Evolutionary conservation across 92 coral and sea anemone genomes (phyloP), one percentile per base, ranked within the genome.

Genomic region (Metridium senile): DNA sequence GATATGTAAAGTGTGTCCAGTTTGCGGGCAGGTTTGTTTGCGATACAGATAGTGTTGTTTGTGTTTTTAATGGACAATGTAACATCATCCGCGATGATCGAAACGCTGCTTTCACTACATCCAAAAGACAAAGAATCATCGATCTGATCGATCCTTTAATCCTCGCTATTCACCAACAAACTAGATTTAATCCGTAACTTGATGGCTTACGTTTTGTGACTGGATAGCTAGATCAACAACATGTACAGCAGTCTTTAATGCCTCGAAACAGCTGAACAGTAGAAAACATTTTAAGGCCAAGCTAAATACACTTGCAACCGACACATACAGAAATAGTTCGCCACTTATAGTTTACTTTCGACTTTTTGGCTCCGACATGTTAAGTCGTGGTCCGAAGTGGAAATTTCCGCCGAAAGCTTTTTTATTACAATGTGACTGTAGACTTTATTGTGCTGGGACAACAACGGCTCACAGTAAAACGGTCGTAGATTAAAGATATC

Each of bases 381-480:
- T 74, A 74, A 74, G 80, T 39, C 81, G 75, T 75, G 68, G 20
- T 58, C 74, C 86, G 71, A 86, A 86, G 90, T 81, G 86, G 86
- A 71, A 61, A 75, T 83, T 86, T 86, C 90, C 90, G 90, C 86
- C 56, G 26, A 57, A 63, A 61, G 86, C 82, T 58, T 46, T 45
- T 63, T 57, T 11, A 68, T 69, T 70, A 70, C 86, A 81, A 79
- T 81, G 70, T 31, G 68, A 83, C 78, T 70, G 83, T 76, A 77
- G 28, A 83, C 81, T 10, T 6, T 35, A 73, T 73, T 73, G 78
- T 73, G 53, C 35, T 73, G 11, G 22, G 18, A 28, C 21, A 73
- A 33, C 63, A 62, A 61, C 68, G 58, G 20, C 26, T 9, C 49
- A 33, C 11, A 57, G 78, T 35, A 26, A 23, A 21, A 52, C 53